Evolutionary conservation across 2,113 vertebrate species (phyloP), one percentile per base, ranked within the genome.

Genomic region (Gorsachius goisagi): DNA sequence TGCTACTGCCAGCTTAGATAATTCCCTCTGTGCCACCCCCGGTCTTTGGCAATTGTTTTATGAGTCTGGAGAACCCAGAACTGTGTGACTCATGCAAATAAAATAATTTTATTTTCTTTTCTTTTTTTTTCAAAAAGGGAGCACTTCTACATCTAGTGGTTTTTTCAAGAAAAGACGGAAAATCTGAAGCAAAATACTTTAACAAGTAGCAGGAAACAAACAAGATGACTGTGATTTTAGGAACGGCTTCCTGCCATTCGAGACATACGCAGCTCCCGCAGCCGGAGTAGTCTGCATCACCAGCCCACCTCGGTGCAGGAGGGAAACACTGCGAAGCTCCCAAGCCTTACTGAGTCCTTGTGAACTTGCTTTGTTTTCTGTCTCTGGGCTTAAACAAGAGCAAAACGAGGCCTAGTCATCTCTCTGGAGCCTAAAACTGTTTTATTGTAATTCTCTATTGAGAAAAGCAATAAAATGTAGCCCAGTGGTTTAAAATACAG

Each of bases 331-430:
- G 28, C 0, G 0, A 75, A 80, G n/a, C 35, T 56, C 58, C 49
- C 0, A 0, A 37, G 30, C 15, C 2, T 4, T 9, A 10, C 35
- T 7, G 22, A n/a, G 44, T 33, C 49, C 75, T 52, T 1, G 0
- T 26, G 33, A 59, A 71, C 30, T 33, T 59, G 15, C 24, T 59
- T 26, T 81, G 27, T 23, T 69, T 76, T 37, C 41, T 58, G 11
- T 15, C 35, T 17, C 49, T 82, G 39, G 30, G 24, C 11, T 50
- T 76, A 83, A 95, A 74, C 52, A 80, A 73, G 26, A 66, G 32
- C 2, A 1, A 91, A 93, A 91, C 15, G 26, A 73, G 37, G 26
- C 30, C 47, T 89, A 66, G 68, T 83, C 88, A 85, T 66, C 44
- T 83, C 82, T 90, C 53, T 62, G 53, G 50, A 89, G 28, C 27